A percentile compares a stretch with the other conserved stretches of the same genome.
phyloP scores from a whole-genome alignment of 2,888 invertebrate species.

The Pristionchus arcanus region DNA sequence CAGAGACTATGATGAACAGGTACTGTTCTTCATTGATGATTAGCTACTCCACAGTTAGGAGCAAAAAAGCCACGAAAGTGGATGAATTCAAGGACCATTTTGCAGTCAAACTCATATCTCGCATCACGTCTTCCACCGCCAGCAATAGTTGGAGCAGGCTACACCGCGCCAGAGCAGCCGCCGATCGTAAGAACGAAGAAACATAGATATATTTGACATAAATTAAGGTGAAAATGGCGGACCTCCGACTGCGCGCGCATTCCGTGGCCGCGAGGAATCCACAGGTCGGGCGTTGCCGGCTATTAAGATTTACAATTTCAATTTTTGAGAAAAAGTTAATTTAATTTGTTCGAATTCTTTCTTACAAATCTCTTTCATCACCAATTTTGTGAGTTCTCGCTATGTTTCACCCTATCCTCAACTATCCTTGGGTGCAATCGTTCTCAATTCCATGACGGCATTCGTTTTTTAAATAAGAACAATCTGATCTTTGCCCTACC shows the following conservation, averaged over 20 bases:
- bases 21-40: too few species aligned
- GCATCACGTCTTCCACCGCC: neutral
- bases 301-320: too few species aligned
- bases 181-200: neutral
- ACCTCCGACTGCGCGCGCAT: neutral
- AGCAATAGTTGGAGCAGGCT: neutral
- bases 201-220: too few species aligned
- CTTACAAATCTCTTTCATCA: neutral
- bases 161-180: neutral
- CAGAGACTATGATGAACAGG: neutral
- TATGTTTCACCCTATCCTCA: too few species aligned
- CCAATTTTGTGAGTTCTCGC: too few species aligned
- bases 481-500: conserved; percentile 4
- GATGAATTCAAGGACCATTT: too few species aligned
- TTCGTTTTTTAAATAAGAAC: neutral
- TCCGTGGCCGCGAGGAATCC: neutral
- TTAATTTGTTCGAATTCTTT: neutral
- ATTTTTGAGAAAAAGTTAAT: too few species aligned
- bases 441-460: neutral
- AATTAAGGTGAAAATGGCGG: neutral
- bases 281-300: too few species aligned
- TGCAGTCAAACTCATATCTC: too few species aligned
- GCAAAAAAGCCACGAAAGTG: too few species aligned
- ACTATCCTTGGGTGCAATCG: neutral
- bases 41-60: too few species aligned